Conservation (phyloP, 1,140 invertebrate species). For the Zaprionus ghesquierei region DNA sequence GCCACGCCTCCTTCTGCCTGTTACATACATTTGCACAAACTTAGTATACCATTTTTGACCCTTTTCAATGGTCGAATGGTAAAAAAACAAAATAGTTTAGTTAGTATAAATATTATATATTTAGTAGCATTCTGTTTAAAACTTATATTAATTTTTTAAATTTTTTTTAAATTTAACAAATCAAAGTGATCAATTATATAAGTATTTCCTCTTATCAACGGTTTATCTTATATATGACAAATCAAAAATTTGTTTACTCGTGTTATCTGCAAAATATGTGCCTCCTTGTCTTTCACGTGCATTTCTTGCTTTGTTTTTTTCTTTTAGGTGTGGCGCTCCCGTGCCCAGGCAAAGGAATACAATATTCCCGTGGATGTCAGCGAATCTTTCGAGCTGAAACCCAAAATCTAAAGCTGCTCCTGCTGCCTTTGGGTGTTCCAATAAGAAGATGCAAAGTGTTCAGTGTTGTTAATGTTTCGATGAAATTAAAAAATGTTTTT, state of each 20-base stretch:
- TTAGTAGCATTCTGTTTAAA: background rate
- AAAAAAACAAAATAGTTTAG: background rate
- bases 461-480: slow-evolving; percentile 20
- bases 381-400: slow-evolving; percentile 71
- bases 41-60: no score
- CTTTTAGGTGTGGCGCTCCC: slow-evolving; percentile 69
- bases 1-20: no score
- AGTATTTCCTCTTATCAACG: no score
- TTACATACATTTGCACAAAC: no score
- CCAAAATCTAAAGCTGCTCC: slow-evolving; percentile 42
- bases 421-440: slow-evolving; percentile 20
- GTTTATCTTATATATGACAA: background rate
- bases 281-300: background rate
- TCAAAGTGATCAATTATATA: background rate
- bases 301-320: background rate
- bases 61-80: no score
- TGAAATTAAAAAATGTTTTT: slow-evolving; percentile 11
- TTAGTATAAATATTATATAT: background rate
- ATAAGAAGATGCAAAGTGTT: slow-evolving; percentile 8
- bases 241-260: no score
- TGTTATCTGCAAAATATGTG: no score
- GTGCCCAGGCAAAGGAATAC: slow-evolving; percentile 51
- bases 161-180: background rate
- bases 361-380: slow-evolving; percentile 64
- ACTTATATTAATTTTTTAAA: no score